Base-by-base conservation (phyloP, 2,888 invertebrate genomes). In the Nymphalis urticae region DNA sequence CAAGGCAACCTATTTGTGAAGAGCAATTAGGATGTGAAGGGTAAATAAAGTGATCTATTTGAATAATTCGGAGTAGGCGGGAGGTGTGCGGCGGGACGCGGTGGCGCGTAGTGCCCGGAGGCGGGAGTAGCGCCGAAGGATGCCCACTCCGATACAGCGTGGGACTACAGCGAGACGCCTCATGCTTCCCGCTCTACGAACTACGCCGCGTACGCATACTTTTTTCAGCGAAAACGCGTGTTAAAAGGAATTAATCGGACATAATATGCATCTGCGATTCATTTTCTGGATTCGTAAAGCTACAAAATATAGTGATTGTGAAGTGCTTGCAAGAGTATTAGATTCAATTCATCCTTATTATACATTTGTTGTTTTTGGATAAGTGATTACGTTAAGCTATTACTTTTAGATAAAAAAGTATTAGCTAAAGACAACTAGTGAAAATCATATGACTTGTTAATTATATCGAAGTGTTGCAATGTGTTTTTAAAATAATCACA, bases 111-210 rank as follows among this genome's bases (percentile, higher is more conserved):
- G 77, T 76, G 77, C 75, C 76, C 80, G 82, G 80, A 85, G 84
- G 86, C 88, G 87, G 85, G 85, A 82, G 83, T 76, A 58, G 66
- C 68, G 73, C 67, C 80, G 80, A 79, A 84, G 81, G 83, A 83
- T 82, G 81, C 80, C 81, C 87, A 86, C 86, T 89, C 82, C 75
- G 80, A 84, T 79, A 77, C 80, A 80, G 81, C 83, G 82, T 81
- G 81, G 82, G 80, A 77, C 76, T 81, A 85, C 75, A 80, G 85
- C 82, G 85, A 82, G 88, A 86, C 90, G 90, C 88, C 80, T 85
- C 82, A 68, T 76, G 72, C 60, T 66, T 66, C 67, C 68, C 66
- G 72, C 71, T 70, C 70, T 68, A 70, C 73, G 66, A 47, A 65
- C 66, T 58, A 64, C 67, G 64, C 54, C 72, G 66, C 69, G 72